Base-by-base conservation (phyloP, 2,888 invertebrate genomes). In the Acrocyrtus sp. region DNA sequence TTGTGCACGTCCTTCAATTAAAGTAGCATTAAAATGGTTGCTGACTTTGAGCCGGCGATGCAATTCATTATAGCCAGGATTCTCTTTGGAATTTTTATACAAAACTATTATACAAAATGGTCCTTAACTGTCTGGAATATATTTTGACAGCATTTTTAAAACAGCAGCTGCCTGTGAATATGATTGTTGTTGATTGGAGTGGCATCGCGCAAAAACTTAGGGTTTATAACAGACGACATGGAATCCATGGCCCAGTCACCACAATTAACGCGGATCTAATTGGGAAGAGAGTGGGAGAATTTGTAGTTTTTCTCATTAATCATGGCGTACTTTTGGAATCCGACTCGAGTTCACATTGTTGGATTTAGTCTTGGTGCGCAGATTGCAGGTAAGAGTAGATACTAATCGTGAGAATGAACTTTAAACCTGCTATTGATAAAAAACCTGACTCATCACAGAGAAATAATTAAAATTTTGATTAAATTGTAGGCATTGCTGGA, bases 131-230 rank as follows among this genome's bases (percentile, higher is more conserved):
- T n/a, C n/a, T n/a, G n/a, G n/a, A n/a, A n/a, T n/a, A n/a, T n/a
- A n/a, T n/a, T n/a, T n/a, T n/a, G n/a, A 3, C 24, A 77, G 77
- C 77, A 3, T 68, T 73, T 48, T 34, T 77, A 15, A 77, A 77
- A 45, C 72, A 75, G 27, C 61, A 70, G 43, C 54, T 74, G 2
- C 73, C 65, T 1, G 75, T 72, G 2, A 78, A 78, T 58, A 53
- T 78, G 22, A 78, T 78, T 41, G 48, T 74, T 19, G 77, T 63
- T 19, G 77, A 78, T 50, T 75, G 77, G 75, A 72, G 74, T 61
- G 57, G 75, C 19, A 45, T 77, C 8, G 39, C 68, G 22, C 70
- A 70, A n/a, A 65, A 65, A 47, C 45, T 73, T 3, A 53, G 60
- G 1, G 41, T 70, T 26, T 27, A 67, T 4, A 76, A 67, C 21